Evolutionary conservation across 2,888 invertebrate genomes (phyloP).

Genomic region (Drosophila planitibia): DNA sequence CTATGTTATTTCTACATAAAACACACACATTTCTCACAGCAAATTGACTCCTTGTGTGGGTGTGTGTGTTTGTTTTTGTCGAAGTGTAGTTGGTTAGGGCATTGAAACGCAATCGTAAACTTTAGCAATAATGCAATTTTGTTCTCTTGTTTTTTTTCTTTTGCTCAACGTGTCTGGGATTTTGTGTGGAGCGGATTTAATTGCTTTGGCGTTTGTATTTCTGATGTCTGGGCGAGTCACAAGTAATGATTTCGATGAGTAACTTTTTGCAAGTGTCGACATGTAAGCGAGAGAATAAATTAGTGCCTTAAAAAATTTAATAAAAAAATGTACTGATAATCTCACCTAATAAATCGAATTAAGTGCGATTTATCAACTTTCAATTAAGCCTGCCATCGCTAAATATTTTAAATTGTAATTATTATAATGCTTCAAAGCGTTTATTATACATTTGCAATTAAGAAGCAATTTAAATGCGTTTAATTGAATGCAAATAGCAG

Average conservation of each 20-base stretch:
- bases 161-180: constrained; percentile 19
- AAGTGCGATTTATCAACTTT: too few species aligned
- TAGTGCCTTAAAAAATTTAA: not conserved
- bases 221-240: constrained; percentile 25
- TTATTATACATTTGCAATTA: constrained; percentile 17
- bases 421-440: not conserved
- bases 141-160: constrained; percentile 6
- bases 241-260: constrained; percentile 25
- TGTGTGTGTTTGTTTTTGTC: not conserved
- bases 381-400: not conserved
- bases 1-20: constrained; percentile 7
- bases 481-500: constrained; percentile 44
- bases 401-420: not conserved
- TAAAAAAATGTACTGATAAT: not conserved
- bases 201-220: constrained; percentile 29
- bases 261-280: constrained; percentile 7
- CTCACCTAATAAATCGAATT: not conserved
- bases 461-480: constrained; percentile 15
- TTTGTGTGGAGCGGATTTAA: constrained; percentile 47
- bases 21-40: not conserved
- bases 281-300: not conserved
- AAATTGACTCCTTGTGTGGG: not conserved
- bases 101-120: constrained; percentile 31
- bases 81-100: constrained; percentile 19
- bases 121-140: constrained; percentile 13